Conservation (phyloP, 2,888 invertebrate species). For the Limenitis camilla region DNA sequence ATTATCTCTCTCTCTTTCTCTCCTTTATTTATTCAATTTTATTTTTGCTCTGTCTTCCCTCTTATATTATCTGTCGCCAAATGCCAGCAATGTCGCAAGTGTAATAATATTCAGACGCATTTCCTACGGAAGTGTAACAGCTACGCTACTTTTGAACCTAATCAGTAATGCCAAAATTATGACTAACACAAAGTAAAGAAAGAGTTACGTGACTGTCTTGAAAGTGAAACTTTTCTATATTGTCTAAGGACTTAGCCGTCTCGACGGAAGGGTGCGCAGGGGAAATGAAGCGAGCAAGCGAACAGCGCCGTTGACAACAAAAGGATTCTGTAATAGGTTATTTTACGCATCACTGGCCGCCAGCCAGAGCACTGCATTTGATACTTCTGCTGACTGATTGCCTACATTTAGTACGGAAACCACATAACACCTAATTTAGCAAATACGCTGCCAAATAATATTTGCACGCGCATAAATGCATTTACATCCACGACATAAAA, state of each 20-base stretch:
- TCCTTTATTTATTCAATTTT: too few species aligned
- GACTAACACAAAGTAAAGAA: too few species aligned
- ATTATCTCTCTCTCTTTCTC: too few species aligned
- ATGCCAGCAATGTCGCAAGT: too few species aligned
- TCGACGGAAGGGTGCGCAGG: conserved; percentile 17
- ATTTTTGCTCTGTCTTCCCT: too few species aligned
- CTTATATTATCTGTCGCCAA: too few species aligned
- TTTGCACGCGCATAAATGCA: conserved; percentile 26
- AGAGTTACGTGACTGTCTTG: conserved; percentile 1
- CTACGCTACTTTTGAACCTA: too few species aligned
- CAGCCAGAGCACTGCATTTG: conserved; percentile 38
- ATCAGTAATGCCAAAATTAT: too few species aligned
- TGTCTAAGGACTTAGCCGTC: conserved; percentile 22
- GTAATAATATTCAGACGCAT: too few species aligned
- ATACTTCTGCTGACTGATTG: conserved; percentile 41
- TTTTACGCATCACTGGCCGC: conserved; percentile 43
- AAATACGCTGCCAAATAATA: conserved; percentile 28
- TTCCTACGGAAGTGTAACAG: too few species aligned
- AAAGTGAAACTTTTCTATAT: conserved; percentile 14
- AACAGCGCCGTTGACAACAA: conserved; percentile 40
- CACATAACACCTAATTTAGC: conserved; percentile 32
- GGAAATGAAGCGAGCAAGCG: conserved; percentile 30
- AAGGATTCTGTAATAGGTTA: conserved; percentile 49
- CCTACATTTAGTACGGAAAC: too few species aligned
- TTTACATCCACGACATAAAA: conserved; percentile 19